These are phyloP conservation scores for Horisme vitalbata DNA, from an alignment of 2,888 invertebrate genomes.

Conservation along the genomic window DNA sequence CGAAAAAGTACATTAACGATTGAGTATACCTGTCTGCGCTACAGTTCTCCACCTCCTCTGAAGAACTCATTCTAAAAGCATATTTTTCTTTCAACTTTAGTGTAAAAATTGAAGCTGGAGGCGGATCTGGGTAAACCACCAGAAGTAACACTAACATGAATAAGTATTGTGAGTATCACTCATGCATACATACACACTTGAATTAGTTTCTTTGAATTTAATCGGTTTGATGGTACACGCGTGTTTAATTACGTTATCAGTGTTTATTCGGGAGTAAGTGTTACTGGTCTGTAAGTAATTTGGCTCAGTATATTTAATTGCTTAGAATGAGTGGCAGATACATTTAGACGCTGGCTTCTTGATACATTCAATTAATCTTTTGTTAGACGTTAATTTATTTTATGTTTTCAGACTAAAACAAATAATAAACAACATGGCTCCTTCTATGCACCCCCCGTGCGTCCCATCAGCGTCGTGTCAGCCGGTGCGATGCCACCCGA, in stretches of 20 bases:
- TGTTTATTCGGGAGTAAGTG: conserved; percentile 20
- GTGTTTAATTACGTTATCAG: conserved; percentile 15
- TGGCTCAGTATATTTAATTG: conserved; percentile 30
- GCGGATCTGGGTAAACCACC: conserved; percentile 50
- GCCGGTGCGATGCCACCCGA: conserved; percentile 66
- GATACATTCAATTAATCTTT: conserved; percentile 9
- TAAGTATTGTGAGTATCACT: conserved; percentile 65
- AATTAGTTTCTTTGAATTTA: background rate
- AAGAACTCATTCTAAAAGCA: conserved; percentile 40
- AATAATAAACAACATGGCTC: conserved; percentile 52
- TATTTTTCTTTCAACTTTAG: conserved; percentile 64
- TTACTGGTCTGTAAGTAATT: conserved; percentile 40
- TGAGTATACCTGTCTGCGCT: conserved; percentile 19
- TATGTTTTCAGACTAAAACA: conserved; percentile 45
- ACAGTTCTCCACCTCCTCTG: conserved; percentile 38
- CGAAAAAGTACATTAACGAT: background rate
- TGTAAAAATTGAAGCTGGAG: conserved; percentile 58
- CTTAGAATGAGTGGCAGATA: conserved; percentile 53
- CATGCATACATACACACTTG: conserved; percentile 28
- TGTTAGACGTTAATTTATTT: background rate
- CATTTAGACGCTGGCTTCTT: conserved; percentile 53
- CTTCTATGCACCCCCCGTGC: conserved; percentile 66
- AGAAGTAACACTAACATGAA: conserved; percentile 58
- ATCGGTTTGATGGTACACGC: conserved; percentile 10
- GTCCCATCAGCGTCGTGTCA: conserved; percentile 66